Evolutionary conservation across 1,140 invertebrate species (phyloP).

Genomic region (Antheraea mylitta): DNA sequence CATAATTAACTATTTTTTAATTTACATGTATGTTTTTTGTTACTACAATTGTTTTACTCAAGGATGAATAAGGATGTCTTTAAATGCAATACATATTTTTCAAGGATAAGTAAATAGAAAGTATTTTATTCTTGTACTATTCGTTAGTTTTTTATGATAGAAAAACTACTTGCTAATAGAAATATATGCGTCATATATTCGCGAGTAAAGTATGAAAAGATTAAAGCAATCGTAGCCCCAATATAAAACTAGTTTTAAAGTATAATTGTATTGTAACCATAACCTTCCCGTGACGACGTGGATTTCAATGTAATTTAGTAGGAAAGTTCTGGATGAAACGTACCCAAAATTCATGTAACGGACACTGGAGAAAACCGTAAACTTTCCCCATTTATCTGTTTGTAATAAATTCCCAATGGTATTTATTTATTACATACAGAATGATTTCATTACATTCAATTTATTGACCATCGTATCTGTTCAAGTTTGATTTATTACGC

Average conservation of each 20-base stretch:
- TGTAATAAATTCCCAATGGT: constrained; percentile 7
- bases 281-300: background rate
- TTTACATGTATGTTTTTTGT: too few relatives aligned
- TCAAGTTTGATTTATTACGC: background rate
- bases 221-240: background rate
- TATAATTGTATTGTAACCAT: background rate
- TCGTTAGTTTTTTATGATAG: too few relatives aligned
- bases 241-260: background rate
- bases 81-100: too few relatives aligned
- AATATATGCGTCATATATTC: too few relatives aligned
- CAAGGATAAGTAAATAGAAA: too few relatives aligned
- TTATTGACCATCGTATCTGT: background rate
- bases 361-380: constrained; percentile 9
- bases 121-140: too few relatives aligned
- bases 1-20: too few relatives aligned
- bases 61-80: too few relatives aligned
- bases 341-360: background rate
- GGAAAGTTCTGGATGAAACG: background rate
- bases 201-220: background rate
- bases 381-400: constrained; percentile 8
- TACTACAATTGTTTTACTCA: too few relatives aligned
- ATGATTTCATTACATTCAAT: constrained; percentile 5
- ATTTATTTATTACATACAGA: background rate
- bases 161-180: too few relatives aligned
- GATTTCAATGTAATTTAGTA: constrained; percentile 9